phyloP scores from a whole-genome alignment of 2,113 vertebrate genomes.

The Zosterops pallidus region DNA sequence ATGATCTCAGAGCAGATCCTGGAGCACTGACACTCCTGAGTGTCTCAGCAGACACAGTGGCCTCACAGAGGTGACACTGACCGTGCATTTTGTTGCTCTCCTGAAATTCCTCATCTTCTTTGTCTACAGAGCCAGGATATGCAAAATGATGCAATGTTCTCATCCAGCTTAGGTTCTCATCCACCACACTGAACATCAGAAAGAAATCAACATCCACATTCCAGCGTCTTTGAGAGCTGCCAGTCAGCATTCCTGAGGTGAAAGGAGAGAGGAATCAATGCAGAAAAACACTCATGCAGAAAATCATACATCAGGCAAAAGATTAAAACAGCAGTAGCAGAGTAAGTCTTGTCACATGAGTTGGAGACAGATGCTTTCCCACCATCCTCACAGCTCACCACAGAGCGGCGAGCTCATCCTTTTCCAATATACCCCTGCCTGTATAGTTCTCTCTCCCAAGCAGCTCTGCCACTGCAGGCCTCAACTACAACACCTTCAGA shows the following conservation, averaged over 20 bases:
- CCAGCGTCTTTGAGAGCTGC: slow-evolving; percentile 55
- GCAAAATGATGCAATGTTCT: slow-evolving; percentile 75
- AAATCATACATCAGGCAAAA: not conserved
- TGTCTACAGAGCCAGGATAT: slow-evolving; percentile 70
- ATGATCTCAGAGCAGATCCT: not conserved
- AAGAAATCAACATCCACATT: slow-evolving; percentile 76
- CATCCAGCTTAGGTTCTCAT: slow-evolving; percentile 80
- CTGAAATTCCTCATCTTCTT: slow-evolving; percentile 72
- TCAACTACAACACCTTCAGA: not conserved
- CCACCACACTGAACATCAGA: slow-evolving; percentile 78
- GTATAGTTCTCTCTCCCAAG: not conserved
- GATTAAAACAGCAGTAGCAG: not conserved
- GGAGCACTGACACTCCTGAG: not conserved
- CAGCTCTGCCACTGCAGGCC: not conserved
- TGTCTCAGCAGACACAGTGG: not conserved
- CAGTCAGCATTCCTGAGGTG: slow-evolving; percentile 64
- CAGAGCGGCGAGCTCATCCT: not conserved
- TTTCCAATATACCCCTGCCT: not conserved
- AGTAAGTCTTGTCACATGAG: not conserved
- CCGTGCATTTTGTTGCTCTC: slow-evolving; percentile 81
- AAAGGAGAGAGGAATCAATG: not conserved
- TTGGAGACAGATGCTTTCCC: not conserved
- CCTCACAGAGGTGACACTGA: slow-evolving; percentile 26
- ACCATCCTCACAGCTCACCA: not conserved
- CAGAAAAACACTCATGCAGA: not conserved